These are phyloP conservation scores for Artemia sinica DNA, from an alignment of 2,888 invertebrate genomes.

Conservation along the genomic window DNA sequence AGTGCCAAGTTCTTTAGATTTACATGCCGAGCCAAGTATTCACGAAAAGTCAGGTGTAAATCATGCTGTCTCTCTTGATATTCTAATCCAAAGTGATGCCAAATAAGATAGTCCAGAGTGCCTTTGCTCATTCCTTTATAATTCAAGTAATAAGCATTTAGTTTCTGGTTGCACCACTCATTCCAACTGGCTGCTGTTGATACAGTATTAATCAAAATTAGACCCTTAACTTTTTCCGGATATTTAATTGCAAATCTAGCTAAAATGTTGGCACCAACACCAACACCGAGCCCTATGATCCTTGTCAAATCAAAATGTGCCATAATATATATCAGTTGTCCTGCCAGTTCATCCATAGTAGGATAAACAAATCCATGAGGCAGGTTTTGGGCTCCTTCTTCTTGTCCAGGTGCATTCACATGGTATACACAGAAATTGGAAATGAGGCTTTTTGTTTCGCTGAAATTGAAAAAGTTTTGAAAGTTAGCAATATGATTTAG, in stretches of 20 bases:
- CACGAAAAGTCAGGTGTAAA: slow-evolving; percentile 70
- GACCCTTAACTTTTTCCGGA: slow-evolving; percentile 41
- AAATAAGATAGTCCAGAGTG: slow-evolving; percentile 87
- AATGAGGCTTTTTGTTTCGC: slow-evolving; percentile 4
- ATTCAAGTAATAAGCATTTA: slow-evolving; percentile 65
- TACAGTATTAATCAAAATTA: slow-evolving; percentile 81
- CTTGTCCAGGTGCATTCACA: slow-evolving; percentile 20
- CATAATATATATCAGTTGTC: slow-evolving; percentile 3
- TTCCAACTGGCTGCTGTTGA: slow-evolving; percentile 88
- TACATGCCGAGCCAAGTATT: slow-evolving; percentile 71
- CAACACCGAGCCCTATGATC: no score
- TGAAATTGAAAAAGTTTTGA: slow-evolving; percentile 18
- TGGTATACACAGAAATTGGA: slow-evolving; percentile 17
- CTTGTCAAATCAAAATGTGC: background rate
- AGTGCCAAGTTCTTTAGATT: slow-evolving; percentile 84
- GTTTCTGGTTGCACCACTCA: slow-evolving; percentile 97
- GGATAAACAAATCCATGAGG: slow-evolving; percentile 18
- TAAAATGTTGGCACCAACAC: no score
- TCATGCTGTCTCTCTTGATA: slow-evolving; percentile 74
- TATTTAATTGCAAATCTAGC: no score
- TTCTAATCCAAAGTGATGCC: slow-evolving; percentile 95
- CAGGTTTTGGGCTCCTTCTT: slow-evolving; percentile 15
- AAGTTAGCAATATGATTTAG: slow-evolving; percentile 16
- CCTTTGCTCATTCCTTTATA: slow-evolving; percentile 76
- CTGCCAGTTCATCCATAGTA: slow-evolving; percentile 19